phyloP scores from a whole-genome alignment of 2,888 invertebrate genomes.

The Megastigmus dorsalis region DNA sequence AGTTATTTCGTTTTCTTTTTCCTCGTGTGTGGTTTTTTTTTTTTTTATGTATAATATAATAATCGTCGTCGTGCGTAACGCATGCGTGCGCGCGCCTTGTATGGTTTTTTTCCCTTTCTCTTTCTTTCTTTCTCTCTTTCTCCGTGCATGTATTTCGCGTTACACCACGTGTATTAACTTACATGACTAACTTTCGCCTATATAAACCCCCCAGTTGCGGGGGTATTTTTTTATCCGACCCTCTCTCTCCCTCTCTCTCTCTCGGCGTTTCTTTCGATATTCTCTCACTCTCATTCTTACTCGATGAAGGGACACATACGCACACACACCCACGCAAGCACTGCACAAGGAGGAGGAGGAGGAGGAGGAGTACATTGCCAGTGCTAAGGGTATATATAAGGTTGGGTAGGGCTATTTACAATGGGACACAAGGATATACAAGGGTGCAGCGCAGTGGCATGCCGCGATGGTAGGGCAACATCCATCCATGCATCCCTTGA shows the following conservation, averaged over 20 bases:
- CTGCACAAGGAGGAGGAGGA: too few relatives aligned
- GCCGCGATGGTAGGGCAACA: constrained; percentile 1
- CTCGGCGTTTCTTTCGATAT: background rate
- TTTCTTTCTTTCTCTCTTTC: background rate
- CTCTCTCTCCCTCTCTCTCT: background rate
- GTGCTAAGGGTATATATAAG: constrained; percentile 4
- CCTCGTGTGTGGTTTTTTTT: constrained; percentile 58
- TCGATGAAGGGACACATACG: constrained; percentile 18
- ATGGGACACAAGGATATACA: constrained; percentile 28
- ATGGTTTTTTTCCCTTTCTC: background rate
- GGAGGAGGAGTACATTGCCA: too few relatives aligned
- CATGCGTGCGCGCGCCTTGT: background rate
- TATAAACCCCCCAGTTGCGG: too few relatives aligned
- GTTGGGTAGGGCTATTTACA: constrained; percentile 41
- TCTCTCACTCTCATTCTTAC: background rate
- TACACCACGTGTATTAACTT: too few relatives aligned
- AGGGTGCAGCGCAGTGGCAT: constrained; percentile 28
- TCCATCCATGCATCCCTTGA: constrained; percentile 40
- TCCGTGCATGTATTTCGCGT: background rate
- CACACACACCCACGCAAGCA: too few relatives aligned
- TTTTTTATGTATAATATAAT: constrained; percentile 29
- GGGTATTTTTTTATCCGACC: background rate
- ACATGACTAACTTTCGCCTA: too few relatives aligned
- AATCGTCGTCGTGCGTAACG: constrained; percentile 3
- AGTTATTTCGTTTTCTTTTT: constrained; percentile 64